Conservation (phyloP, 2,113 vertebrate species). For the Phyllostomus hastatus region DNA sequence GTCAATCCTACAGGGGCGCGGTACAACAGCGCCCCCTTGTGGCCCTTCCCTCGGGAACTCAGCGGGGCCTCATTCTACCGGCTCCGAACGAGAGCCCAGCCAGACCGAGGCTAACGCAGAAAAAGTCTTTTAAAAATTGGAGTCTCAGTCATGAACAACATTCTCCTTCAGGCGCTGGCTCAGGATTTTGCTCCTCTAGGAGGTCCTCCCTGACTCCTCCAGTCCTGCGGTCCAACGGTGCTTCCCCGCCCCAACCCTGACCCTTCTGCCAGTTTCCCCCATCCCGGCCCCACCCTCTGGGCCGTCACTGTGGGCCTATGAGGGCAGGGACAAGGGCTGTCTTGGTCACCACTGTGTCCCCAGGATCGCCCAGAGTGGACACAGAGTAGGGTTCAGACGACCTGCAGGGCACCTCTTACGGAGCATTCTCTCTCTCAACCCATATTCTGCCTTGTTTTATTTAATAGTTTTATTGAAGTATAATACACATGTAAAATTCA, state of each 20-base stretch:
- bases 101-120: rapidly evolving
- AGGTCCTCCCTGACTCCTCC: not conserved
- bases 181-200: not conserved
- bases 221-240: not conserved
- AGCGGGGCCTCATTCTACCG: not conserved
- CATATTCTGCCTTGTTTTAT: not conserved
- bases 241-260: not conserved
- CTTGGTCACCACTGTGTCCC: not conserved
- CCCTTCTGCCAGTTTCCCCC: not conserved
- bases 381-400: not conserved
- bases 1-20: rapidly evolving
- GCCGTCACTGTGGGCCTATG: not conserved
- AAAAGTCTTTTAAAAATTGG: too few relatives aligned
- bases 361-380: not conserved
- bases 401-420: not conserved
- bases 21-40: not conserved
- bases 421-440: not conserved
- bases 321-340: not conserved
- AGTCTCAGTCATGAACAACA: not conserved
- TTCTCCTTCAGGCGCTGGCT: not conserved
- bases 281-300: not conserved
- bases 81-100: not conserved
- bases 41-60: not conserved
- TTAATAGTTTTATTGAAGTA: not conserved
- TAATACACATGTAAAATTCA: not conserved